These are phyloP conservation scores for Xestia c-nigrum DNA, from an alignment of 2,888 invertebrate genomes.

Conservation along the genomic window DNA sequence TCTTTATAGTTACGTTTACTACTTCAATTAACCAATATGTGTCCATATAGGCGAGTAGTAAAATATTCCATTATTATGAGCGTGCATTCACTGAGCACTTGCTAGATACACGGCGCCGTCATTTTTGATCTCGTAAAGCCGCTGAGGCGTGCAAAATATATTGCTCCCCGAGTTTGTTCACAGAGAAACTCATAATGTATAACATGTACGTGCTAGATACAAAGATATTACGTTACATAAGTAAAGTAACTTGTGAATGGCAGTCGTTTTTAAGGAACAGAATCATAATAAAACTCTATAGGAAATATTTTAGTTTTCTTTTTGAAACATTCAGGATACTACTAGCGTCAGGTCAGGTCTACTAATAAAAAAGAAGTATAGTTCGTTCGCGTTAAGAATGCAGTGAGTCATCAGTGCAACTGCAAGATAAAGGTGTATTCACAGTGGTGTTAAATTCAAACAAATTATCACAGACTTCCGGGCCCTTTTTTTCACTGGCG, in stretches of 20 bases:
- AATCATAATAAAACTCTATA: slow-evolving; percentile 5
- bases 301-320: slow-evolving; percentile 12
- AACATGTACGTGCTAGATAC: slow-evolving; percentile 37
- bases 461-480: no score
- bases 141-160: slow-evolving; percentile 55
- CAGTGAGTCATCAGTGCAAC: no score
- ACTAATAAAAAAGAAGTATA: not conserved
- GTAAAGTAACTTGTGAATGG: slow-evolving; percentile 3
- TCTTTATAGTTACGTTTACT: slow-evolving; percentile 30
- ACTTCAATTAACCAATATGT: slow-evolving; percentile 24
- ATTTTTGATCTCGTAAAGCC: slow-evolving; percentile 60
- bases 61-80: slow-evolving; percentile 40
- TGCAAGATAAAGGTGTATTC: no score
- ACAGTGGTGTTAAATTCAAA: no score
- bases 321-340: slow-evolving; percentile 7
- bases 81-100: slow-evolving; percentile 28
- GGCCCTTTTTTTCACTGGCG: no score
- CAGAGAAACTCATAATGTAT: slow-evolving; percentile 26
- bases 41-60: slow-evolving; percentile 13
- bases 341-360: not conserved
- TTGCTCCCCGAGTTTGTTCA: slow-evolving; percentile 42
- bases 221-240: slow-evolving; percentile 18
- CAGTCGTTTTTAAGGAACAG: not conserved
- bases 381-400: no score
- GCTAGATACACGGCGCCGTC: slow-evolving; percentile 35